A percentile compares a stretch with the other conserved stretches of the same genome.
phyloP scores from a whole-genome alignment of 2,113 vertebrate species.

The Romanogobio albipinnatus region DNA sequence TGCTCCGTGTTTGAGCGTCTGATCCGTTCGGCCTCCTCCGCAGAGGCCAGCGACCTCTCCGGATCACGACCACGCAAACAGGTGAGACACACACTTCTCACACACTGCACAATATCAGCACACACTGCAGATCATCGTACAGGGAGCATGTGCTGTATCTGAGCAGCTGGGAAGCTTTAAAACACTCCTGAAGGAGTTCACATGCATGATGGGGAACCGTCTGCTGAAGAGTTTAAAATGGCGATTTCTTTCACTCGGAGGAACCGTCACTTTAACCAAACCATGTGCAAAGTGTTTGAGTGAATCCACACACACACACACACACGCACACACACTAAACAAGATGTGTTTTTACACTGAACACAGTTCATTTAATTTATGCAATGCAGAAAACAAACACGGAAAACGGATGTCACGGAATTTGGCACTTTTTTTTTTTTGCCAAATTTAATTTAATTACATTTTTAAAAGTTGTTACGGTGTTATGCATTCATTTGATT shows the following conservation, averaged over 20 bases:
- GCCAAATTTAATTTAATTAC: no score
- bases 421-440: no score
- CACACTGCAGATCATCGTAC: not conserved
- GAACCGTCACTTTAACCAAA: not conserved
- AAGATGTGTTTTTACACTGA: not conserved
- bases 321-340: no score
- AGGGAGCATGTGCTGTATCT: not conserved
- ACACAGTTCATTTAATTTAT: not conserved
- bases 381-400: no score
- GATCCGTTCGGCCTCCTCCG: conserved; percentile 14
- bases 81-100: not conserved
- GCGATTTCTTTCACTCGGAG: not conserved
- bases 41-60: conserved; percentile 2
- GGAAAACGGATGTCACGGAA: no score
- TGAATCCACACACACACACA: not conserved
- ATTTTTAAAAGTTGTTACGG: no score
- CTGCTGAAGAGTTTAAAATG: not conserved
- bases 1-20: conserved; percentile 16
- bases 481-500: no score
- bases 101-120: not conserved
- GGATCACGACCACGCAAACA: not conserved
- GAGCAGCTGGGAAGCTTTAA: not conserved
- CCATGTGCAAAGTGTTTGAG: not conserved
- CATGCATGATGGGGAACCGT: not conserved
- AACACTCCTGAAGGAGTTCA: not conserved